Base-by-base conservation (phyloP, 1,140 invertebrate genomes). In the Coptotermes formosanus region DNA sequence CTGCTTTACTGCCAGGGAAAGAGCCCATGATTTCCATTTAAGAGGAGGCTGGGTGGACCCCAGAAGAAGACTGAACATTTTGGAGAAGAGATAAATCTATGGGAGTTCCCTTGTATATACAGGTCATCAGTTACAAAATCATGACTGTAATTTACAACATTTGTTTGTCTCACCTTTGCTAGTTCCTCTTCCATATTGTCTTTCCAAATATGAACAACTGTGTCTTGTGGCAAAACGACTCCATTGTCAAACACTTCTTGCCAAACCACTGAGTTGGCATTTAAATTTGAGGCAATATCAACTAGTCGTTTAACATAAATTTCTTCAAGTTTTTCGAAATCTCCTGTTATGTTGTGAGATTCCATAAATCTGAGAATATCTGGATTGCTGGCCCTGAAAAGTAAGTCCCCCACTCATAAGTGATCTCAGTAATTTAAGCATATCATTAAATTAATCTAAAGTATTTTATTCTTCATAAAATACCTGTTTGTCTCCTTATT, bases 241-340 rank as follows among this genome's bases (percentile, higher is more conserved):
- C 94, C 94, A 90, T 98, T 96, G 87, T 95, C 94, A 89, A 97
- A 96, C 1, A 98, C 96, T 92, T 98, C 97, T 91, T 99, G 97
- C 97, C 97, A 99, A 3, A 99, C 96, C 43, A 98, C 93, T 83
- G 95, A 93, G 23, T 91, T 93, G 4, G 91, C 89, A 21, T 92
- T 90, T 11, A 93, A 88, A 9, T 88, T 86, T 9, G 88, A 85
- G n/a, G 88, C 87, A 55, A 94, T 93, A 25, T 93, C 91, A 4
- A 96, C 88, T 2, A 96, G 85, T 87, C 93, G 93, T 88, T 94
- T 90, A 87, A 97, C 94, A 89, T 96, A 97, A 86, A 94, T 93
- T 87, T 93, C 91, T 90, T 97, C 95, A 6, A 97, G 90, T 69
- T 92, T 89, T 2, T 90, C 88, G 89, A 95, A 92, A 83, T 92